Evolutionary conservation across 2,888 invertebrate species (phyloP).

Genomic region (Nasonovia ribisnigri): DNA sequence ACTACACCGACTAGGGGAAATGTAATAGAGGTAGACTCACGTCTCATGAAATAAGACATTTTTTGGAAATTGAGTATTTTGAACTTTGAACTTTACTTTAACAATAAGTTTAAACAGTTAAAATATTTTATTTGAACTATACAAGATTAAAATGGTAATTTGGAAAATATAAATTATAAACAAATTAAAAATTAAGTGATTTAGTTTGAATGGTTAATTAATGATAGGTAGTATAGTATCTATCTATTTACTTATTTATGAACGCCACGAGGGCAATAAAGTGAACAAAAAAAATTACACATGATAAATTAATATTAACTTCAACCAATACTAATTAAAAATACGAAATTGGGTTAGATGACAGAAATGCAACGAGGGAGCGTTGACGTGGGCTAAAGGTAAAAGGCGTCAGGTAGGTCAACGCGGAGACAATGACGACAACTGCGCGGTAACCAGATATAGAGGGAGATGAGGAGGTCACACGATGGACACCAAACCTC

Average conservation of each 20-base stretch:
- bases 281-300: no score
- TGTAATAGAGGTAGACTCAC: background rate
- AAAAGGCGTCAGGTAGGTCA: constrained; percentile 54
- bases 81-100: background rate
- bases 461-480: background rate
- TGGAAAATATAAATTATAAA: background rate
- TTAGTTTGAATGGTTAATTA: no score
- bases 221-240: no score
- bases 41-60: background rate
- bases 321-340: background rate
- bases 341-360: background rate
- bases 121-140: background rate
- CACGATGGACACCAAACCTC: background rate
- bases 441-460: background rate
- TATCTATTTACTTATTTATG: no score
- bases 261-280: no score
- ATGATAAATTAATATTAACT: no score
- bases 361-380: background rate
- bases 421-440: background rate
- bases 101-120: background rate
- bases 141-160: background rate
- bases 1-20: background rate
- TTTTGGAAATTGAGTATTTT: background rate
- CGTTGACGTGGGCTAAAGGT: background rate
- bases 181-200: background rate